Evolutionary conservation across 2,797 vertebrate species (phyloP), one percentile per base, ranked within the genome.

Genomic region (Bovichtus variegatus): DNA sequence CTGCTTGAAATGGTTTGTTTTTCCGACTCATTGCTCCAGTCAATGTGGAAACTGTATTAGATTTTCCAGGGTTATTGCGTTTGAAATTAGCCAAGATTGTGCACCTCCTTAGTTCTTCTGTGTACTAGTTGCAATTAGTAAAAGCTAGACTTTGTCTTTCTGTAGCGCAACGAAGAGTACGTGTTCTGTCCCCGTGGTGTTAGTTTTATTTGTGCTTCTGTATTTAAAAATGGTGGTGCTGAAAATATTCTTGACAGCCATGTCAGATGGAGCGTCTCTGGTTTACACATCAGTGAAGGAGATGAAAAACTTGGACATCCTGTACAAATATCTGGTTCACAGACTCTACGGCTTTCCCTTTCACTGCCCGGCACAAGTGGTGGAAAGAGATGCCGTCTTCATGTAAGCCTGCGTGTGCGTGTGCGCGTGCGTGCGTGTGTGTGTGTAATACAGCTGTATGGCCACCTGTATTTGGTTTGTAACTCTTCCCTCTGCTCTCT

Each of bases 251-350:
- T 97, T 96, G 95, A 97, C 91, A 5, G 19, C 16, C 16, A 5
- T 69, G 64, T 90, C 93, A 99, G 98, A 99, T 72, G 98, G 98
- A 21, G 97, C 98, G 40, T 97, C 97, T 76, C 96, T 99, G 92
- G 95, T 99, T 94, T 99, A 99, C 95, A 98, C 98, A 59, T 99
- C 98, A 65, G 97, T 99, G 91, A 99, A 99, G 93, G 98, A 99
- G 93, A 97, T 97, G 93, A 99, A 99, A 95, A 99, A 99, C 94
- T 94, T 98, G 93, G 98, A 99, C 85, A 94, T 99, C 92, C 95
- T 99, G 78, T 99, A 99, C 95, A 99, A 99, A 95, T 99, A 99
- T 84, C 96, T 99, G 72, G 96, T 99, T 83, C 98, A 99, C 93
- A 97, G 97, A 92, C 95, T 99, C 78, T 99, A 99, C 2, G 97